phyloP scores from a whole-genome alignment of 2,888 invertebrate species.

The Lucinisca nassula region DNA sequence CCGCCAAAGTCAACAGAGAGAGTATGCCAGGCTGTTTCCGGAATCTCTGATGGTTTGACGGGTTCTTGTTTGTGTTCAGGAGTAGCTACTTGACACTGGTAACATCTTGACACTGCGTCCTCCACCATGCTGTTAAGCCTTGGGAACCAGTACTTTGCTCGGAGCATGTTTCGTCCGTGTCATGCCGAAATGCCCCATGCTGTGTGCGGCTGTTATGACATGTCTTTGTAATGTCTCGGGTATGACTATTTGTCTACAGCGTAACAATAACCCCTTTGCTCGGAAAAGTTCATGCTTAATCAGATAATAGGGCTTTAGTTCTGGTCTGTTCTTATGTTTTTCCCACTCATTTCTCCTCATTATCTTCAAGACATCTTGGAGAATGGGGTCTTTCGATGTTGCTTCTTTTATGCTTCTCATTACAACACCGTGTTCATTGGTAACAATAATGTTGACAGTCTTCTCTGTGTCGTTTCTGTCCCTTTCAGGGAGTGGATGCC shows the following conservation, averaged over 20 bases:
- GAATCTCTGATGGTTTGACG: background rate
- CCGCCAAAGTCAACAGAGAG: background rate
- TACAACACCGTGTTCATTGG: background rate
- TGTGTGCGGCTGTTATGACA: slow-evolving; percentile 13
- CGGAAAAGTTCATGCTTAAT: slow-evolving; percentile 8
- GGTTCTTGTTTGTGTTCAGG: too few species aligned
- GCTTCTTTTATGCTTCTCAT: background rate
- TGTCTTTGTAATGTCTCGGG: slow-evolving; percentile 19
- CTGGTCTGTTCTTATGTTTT: too few species aligned
- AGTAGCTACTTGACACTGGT: background rate
- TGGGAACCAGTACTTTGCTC: too few species aligned
- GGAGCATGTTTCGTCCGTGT: too few species aligned
- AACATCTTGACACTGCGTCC: background rate
- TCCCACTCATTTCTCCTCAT: background rate
- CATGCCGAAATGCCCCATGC: too few species aligned
- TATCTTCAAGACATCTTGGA: background rate
- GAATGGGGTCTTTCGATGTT: background rate
- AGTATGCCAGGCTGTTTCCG: background rate
- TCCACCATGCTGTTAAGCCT: too few species aligned
- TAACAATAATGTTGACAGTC: too few species aligned
- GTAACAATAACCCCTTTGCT: background rate
- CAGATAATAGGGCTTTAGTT: background rate
- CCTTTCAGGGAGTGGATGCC: background rate
- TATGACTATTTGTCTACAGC: slow-evolving; percentile 22
- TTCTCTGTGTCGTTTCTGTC: background rate